Evolutionary conservation across 2,888 invertebrate species (phyloP), one percentile per base, ranked within the genome.

Genomic region (Dione juno): DNA sequence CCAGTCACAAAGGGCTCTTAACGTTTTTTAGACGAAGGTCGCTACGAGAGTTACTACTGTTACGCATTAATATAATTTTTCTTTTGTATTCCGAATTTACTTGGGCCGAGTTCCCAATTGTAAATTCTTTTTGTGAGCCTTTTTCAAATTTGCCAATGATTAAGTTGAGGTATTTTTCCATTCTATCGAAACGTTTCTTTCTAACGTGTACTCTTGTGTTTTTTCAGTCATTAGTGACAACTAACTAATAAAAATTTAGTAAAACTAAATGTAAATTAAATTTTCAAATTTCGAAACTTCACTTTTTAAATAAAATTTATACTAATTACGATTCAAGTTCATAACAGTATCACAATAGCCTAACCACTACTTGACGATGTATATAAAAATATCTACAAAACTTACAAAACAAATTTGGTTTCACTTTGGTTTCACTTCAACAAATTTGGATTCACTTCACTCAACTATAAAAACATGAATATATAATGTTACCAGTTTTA

Each of bases 1-100:
- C 77, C 80, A 81, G 83, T 86, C 77, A 85, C 84, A 89, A 88
- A 88, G 83, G 82, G 82, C 84, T 83, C 84, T 88, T 83, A 83
- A 83, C 82, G 84, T 84, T 83, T 81, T 84, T 83, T 85, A 80
- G 78, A 79, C 79, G 79, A 75, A 84, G 82, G 81, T 72, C 76
- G 67, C 80, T 79, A 78, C 79, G 79, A 77, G 80, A 86, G 79
- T 84, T 80, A 65, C 82, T 84, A 82, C 81, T 84, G 79, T 75
- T 79, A 79, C 81, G 80, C 83, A 84, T 84, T 84, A 88, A 88
- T 83, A 87, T 86, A 84, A 86, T 87, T 86, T 79, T 77, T 75
- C 76, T 82, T 74, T 81, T 80, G 78, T 79, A 75, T 76, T 75
- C 75, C 78, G 73, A 72, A 72, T 79, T 80, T 81, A 79, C 80